phyloP scores from a whole-genome alignment of 1,140 invertebrate species.

The Stegodyphus dumicola region DNA sequence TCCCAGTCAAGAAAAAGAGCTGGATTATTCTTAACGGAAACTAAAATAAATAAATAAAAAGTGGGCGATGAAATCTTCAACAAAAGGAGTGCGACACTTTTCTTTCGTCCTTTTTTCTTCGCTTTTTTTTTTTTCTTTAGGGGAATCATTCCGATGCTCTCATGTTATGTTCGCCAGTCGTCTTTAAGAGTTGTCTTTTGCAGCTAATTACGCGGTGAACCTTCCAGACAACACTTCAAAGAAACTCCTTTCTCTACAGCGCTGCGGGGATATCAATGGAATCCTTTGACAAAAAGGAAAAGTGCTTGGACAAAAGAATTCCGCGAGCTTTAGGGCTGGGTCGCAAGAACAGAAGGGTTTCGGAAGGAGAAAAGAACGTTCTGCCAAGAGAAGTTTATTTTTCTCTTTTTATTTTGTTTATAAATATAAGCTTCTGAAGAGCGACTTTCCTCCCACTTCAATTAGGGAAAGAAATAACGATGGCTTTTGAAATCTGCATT shows the following conservation, averaged over 20 bases:
- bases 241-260: constrained; percentile 16
- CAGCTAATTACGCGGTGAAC: constrained; percentile 51
- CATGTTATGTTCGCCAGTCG: constrained; percentile 47
- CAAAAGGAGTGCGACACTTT: constrained; percentile 37
- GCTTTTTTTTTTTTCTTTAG: not conserved
- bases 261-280: constrained; percentile 21
- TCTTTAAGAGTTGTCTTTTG: not conserved
- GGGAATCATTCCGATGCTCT: not conserved
- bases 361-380: constrained; percentile 10
- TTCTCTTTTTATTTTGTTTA: constrained; percentile 43
- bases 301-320: constrained; percentile 35
- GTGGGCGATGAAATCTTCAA: constrained; percentile 19
- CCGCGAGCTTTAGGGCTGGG: constrained; percentile 1
- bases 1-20: constrained; percentile 14
- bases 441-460: not conserved
- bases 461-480: constrained; percentile 17
- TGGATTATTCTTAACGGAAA: constrained; percentile 47
- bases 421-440: constrained; percentile 31
- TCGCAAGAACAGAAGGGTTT: constrained; percentile 9
- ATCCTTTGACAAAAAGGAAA: constrained; percentile 44
- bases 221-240: constrained; percentile 45
- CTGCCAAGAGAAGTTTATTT: not conserved
- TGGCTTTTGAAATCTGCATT: constrained; percentile 32
- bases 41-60: constrained; percentile 11
- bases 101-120: constrained; percentile 2